Percentiles rank a stretch among this genome's conserved stretches.
Evolutionary conservation across 2,113 vertebrate genomes (phyloP).

Genomic region (Lagopus muta): DNA sequence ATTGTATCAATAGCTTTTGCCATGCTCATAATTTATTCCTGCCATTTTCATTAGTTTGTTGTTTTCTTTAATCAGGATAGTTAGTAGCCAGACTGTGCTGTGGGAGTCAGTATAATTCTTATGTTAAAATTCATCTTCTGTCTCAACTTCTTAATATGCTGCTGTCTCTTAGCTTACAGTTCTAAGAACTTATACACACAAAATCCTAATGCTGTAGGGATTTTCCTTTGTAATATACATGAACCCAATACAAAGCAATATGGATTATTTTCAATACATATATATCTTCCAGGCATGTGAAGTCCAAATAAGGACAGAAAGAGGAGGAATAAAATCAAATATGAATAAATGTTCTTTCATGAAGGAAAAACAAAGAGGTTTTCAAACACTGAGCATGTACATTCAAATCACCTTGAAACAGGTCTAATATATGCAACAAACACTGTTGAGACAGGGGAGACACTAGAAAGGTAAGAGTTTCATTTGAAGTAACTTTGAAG

Average conservation of each 20-base stretch:
- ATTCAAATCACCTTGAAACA: conserved; percentile 63
- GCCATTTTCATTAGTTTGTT: neutral
- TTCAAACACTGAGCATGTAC: conserved; percentile 23
- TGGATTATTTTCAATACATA: conserved; percentile 51
- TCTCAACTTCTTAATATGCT: conserved; percentile 38
- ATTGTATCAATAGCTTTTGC: neutral
- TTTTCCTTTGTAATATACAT: conserved; percentile 40
- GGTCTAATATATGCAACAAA: conserved; percentile 48
- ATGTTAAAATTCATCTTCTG: conserved; percentile 32
- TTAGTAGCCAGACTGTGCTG: neutral
- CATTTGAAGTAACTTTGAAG: conserved; percentile 57
- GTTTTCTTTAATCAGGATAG: neutral
- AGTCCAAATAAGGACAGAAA: conserved; percentile 33
- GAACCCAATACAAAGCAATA: conserved; percentile 43
- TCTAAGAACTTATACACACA: conserved; percentile 44
- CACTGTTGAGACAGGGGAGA: neutral
- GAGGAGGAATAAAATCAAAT: conserved; percentile 24
- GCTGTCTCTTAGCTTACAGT: neutral
- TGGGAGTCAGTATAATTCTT: neutral
- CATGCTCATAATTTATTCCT: neutral
- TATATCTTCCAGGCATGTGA: conserved; percentile 4
- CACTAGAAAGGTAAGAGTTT: conserved; percentile 5
- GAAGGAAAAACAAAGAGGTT: conserved; percentile 26
- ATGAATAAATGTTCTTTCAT: conserved; percentile 45
- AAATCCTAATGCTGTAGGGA: conserved; percentile 33